Conservation (phyloP, 1,140 invertebrate genomes). For the Lethocerus indicus region DNA sequence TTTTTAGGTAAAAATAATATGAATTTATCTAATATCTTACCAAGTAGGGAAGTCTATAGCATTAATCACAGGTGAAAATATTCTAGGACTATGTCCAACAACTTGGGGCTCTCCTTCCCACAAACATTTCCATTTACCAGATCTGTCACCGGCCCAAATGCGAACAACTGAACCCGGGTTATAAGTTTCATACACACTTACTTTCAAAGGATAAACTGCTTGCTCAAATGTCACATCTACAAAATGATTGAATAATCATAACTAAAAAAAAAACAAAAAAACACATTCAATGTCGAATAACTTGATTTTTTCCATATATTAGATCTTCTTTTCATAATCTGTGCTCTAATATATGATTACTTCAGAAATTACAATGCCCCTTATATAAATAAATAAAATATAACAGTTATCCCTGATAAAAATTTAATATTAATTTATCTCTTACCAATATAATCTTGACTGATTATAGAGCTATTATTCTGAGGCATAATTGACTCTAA, state of each 20-base stretch:
- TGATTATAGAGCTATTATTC: constrained; percentile 42
- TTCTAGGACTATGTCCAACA: constrained; percentile 40
- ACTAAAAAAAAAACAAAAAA: too few species aligned
- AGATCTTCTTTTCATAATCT: too few species aligned
- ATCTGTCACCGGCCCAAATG: constrained; percentile 49
- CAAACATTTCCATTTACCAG: constrained; percentile 47
- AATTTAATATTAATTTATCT: background rate
- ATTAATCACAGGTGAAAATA: constrained; percentile 56
- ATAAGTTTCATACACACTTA: constrained; percentile 75
- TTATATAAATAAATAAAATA: background rate
- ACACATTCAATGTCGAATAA: too few species aligned
- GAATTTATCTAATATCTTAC: constrained; percentile 26
- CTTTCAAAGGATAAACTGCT: constrained; percentile 52
- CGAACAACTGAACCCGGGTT: constrained; percentile 74
- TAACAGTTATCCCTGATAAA: background rate
- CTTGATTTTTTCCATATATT: too few species aligned
- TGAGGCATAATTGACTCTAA: constrained; percentile 52
- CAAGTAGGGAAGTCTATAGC: constrained; percentile 40
- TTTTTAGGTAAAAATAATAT: background rate
- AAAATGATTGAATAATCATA: constrained; percentile 14
- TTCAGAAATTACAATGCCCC: too few species aligned
- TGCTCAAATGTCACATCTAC: constrained; percentile 54
- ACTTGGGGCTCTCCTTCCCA: constrained; percentile 55
- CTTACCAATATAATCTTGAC: constrained; percentile 75
- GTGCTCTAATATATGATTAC: too few species aligned